These are phyloP conservation scores for Tor tambroides DNA, from an alignment of 2,113 vertebrate species.

Conservation along the genomic window DNA sequence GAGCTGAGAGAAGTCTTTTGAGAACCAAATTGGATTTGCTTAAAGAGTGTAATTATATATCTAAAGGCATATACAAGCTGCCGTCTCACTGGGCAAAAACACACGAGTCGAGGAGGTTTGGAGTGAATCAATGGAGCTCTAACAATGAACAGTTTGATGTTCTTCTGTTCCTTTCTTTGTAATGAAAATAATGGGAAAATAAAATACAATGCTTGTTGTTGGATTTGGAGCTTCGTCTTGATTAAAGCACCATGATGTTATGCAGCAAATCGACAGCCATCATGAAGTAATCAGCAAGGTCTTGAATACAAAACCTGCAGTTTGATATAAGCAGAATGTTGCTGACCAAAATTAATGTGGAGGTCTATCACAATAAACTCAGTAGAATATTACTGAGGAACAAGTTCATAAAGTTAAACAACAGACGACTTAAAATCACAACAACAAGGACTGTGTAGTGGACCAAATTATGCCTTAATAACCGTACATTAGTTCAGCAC, in stretches of 20 bases:
- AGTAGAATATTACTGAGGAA: background rate
- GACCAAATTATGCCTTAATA: background rate
- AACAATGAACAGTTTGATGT: background rate
- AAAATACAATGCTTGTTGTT: background rate
- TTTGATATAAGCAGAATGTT: background rate
- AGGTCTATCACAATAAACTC: background rate
- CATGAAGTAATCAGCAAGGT: background rate
- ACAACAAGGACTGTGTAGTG: background rate
- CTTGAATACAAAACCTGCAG: background rate
- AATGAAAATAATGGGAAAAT: background rate
- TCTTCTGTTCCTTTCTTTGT: background rate
- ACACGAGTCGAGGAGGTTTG: background rate
- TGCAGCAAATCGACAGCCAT: background rate
- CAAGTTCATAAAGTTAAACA: background rate
- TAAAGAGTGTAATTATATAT: slow-evolving; percentile 45
- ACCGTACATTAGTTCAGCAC: background rate
- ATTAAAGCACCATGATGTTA: background rate
- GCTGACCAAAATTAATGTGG: too few relatives aligned
- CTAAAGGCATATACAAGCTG: slow-evolving; percentile 21
- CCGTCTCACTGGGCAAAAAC: background rate
- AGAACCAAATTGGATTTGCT: slow-evolving; percentile 31
- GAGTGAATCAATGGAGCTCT: background rate
- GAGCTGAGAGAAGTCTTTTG: slow-evolving; percentile 12
- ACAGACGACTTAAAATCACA: background rate
- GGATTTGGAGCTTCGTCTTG: background rate